Percentiles rank a stretch among this genome's conserved stretches.
Conservation (phyloP, 2,888 invertebrate species). For the Nomada ferruginata region DNA sequence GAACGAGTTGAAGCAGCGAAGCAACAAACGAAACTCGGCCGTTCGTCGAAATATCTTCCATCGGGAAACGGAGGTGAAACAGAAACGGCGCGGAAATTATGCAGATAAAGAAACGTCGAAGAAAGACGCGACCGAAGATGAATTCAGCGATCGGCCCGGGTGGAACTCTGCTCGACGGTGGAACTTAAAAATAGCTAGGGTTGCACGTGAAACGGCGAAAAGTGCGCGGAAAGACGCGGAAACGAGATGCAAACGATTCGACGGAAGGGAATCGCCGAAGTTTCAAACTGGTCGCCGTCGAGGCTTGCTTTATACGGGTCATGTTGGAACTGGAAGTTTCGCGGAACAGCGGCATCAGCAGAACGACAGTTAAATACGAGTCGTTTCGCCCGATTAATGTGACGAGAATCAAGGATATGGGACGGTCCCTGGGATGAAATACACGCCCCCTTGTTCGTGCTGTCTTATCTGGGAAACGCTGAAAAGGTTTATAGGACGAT, state of each 20-base stretch:
- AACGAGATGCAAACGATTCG: conserved; percentile 52
- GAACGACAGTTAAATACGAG: conserved; percentile 42
- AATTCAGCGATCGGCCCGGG: not conserved
- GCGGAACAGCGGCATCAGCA: conserved; percentile 34
- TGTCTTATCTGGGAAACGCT: not conserved
- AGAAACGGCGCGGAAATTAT: conserved; percentile 11
- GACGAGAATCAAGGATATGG: not conserved
- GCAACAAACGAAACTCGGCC: conserved; percentile 3
- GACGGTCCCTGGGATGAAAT: not conserved
- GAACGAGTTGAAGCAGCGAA: not conserved
- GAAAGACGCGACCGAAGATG: not conserved
- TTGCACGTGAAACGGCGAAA: conserved; percentile 20
- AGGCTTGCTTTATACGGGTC: conserved; percentile 33
- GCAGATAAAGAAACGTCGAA: conserved; percentile 1
- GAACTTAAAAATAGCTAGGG: conserved; percentile 35
- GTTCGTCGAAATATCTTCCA: not conserved
- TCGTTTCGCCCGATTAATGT: conserved; percentile 42
- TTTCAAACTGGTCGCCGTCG: conserved; percentile 38
- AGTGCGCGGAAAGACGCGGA: conserved; percentile 20
- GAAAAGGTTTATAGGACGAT: not conserved
- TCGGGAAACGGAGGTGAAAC: not conserved
- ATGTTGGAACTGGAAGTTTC: conserved; percentile 20
- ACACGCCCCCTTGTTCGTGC: not conserved
- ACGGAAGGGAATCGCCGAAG: conserved; percentile 38
- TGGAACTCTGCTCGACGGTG: not conserved